Evolutionary conservation across 2,888 invertebrate species (phyloP).

Genomic region (Acanthosoma haemorrhoidale): DNA sequence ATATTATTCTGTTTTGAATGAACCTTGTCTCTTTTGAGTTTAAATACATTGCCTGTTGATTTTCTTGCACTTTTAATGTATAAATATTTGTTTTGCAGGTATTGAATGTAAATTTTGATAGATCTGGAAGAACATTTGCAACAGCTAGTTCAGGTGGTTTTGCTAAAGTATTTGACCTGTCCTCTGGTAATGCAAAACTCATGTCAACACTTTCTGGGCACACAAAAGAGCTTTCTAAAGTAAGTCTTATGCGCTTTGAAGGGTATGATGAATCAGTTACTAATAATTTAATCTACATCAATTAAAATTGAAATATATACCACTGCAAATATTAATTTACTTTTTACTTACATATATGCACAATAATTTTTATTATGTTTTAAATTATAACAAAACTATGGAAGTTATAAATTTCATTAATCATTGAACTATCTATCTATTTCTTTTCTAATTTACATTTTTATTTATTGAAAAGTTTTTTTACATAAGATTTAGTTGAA

Average conservation of each 20-base stretch:
- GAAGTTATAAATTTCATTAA: no score
- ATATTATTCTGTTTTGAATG: no score
- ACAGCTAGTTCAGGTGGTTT: conserved; percentile 72
- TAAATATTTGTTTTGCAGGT: conserved; percentile 48
- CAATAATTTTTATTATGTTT: neutral
- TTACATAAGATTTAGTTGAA: no score
- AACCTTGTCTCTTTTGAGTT: no score
- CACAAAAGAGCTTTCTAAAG: conserved; percentile 64
- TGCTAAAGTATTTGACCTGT: conserved; percentile 63
- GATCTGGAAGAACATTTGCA: conserved; percentile 63
- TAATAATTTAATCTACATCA: neutral
- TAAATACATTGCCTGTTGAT: no score
- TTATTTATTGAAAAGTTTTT: no score
- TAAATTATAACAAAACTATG: no score
- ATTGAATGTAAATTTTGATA: conserved; percentile 70
- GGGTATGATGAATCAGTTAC: neutral
- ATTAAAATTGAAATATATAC: neutral
- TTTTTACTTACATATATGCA: neutral
- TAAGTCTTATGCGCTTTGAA: conserved; percentile 37
- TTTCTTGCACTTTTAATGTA: no score
- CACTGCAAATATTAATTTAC: neutral
- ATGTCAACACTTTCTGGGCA: conserved; percentile 60
- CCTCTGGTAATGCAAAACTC: conserved; percentile 51
- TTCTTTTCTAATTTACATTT: no score
- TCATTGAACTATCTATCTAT: no score